A percentile compares a stretch with the other conserved stretches of the same genome.
phyloP scores from a whole-genome alignment of 2,888 invertebrate genomes.

The Crocallis elinguaria region DNA sequence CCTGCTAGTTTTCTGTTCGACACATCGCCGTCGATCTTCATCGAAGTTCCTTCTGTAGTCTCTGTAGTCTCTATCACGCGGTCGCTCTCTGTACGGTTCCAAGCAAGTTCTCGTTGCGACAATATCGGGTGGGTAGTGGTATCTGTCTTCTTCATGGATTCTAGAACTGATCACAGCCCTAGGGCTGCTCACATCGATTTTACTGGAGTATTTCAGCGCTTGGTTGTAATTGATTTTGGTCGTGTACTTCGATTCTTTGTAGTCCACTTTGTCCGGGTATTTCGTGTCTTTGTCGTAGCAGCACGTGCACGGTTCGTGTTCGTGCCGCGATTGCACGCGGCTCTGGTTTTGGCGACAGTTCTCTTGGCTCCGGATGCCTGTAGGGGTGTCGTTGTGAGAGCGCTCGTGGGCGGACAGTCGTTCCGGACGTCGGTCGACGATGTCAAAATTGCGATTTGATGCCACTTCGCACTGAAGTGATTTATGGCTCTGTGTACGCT shows the following conservation, averaged over 20 bases:
- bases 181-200: constrained; percentile 53
- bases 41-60: constrained; percentile 57
- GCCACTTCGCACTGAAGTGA: constrained; percentile 72
- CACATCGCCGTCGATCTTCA: constrained; percentile 54
- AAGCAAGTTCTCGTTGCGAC: constrained; percentile 54
- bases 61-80: constrained; percentile 48
- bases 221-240: constrained; percentile 52
- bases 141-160: constrained; percentile 43
- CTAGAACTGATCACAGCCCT: constrained; percentile 21
- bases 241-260: constrained; percentile 41
- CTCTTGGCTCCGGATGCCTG: constrained; percentile 63
- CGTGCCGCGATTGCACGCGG: constrained; percentile 34
- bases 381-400: constrained; percentile 49
- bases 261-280: constrained; percentile 56
- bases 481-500: constrained; percentile 70
- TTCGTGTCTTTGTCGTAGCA: constrained; percentile 52
- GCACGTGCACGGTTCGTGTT: constrained; percentile 49
- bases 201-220: constrained; percentile 52
- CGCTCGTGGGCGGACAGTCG: constrained; percentile 48
- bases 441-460: constrained; percentile 46
- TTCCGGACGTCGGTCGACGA: constrained; percentile 53
- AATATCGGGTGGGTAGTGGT: constrained; percentile 48
- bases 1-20: constrained; percentile 67
- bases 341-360: constrained; percentile 43
- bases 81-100: constrained; percentile 47